Evolutionary conservation across 2,113 vertebrate genomes (phyloP).

Genomic region (Chloroceryle aenea): DNA sequence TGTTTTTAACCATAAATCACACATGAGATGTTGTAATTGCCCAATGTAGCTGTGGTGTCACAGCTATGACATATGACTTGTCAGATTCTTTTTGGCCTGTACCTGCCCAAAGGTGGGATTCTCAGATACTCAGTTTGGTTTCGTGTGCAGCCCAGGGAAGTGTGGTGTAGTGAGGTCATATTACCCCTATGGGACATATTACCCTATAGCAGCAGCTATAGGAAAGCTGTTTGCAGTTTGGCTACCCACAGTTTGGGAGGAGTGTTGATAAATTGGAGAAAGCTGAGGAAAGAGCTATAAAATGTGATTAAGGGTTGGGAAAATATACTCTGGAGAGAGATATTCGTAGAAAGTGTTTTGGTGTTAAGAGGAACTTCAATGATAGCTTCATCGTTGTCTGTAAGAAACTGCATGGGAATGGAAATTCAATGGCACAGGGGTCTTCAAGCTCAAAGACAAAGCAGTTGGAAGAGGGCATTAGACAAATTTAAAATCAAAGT

Average conservation of each 20-base stretch:
- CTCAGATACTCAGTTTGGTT: background rate
- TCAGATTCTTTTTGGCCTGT: background rate
- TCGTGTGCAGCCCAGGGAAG: fast-evolving
- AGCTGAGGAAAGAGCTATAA: background rate
- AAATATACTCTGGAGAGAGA: background rate
- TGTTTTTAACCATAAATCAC: background rate
- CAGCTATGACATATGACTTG: background rate
- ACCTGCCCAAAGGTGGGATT: background rate
- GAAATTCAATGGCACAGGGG: background rate
- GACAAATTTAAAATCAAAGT: background rate
- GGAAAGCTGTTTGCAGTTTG: background rate
- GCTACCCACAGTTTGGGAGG: background rate
- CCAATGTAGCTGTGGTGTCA: background rate
- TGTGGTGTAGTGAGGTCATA: background rate
- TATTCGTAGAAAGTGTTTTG: background rate
- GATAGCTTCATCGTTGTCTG: background rate
- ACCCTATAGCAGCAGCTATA: background rate
- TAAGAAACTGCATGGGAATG: background rate
- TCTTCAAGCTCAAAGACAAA: background rate
- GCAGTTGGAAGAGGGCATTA: background rate
- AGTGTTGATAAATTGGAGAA: background rate
- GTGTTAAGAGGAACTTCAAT: background rate
- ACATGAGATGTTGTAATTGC: fast-evolving
- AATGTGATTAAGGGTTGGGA: background rate
- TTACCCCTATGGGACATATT: background rate